These are phyloP conservation scores for Anisognathus igniventris DNA, from an alignment of 2,797 vertebrate species.

Conservation along the genomic window DNA sequence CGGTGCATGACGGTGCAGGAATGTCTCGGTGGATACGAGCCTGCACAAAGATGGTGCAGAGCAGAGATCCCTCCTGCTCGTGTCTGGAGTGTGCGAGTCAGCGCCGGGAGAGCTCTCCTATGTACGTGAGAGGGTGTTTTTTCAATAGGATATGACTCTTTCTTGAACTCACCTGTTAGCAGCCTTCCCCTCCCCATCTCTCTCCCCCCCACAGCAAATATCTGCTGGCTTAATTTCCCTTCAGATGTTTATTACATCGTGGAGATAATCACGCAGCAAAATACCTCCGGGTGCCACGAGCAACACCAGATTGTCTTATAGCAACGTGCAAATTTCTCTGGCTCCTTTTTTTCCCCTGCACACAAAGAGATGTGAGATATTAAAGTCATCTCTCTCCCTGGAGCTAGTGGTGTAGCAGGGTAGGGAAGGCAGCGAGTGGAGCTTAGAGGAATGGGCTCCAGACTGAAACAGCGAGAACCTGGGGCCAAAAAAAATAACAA, in stretches of 20 bases:
- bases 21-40: not conserved
- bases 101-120: fast-evolving
- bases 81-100: not conserved
- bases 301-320: constrained; percentile 47
- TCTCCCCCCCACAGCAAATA: not conserved
- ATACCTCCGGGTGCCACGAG: constrained; percentile 29
- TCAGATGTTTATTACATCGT: constrained; percentile 58
- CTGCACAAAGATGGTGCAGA: constrained; percentile 46
- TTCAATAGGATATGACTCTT: constrained; percentile 41
- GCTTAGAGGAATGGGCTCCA: constrained; percentile 20
- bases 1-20: constrained; percentile 54
- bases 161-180: constrained; percentile 63
- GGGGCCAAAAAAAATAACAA: constrained; percentile 39
- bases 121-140: not conserved
- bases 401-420: constrained; percentile 13
- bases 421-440: not conserved
- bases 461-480: not conserved
- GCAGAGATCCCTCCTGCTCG: constrained; percentile 7
- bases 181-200: constrained; percentile 1
- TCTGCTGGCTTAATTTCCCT: constrained; percentile 43
- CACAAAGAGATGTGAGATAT: constrained; percentile 48
- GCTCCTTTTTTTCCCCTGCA: not conserved
- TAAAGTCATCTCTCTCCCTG: not conserved
- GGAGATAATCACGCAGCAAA: constrained; percentile 53
- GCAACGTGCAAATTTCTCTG: constrained; percentile 13